These are phyloP conservation scores for Pterocles orientalis DNA, from an alignment of 2,113 vertebrate genomes.

Conservation along the genomic window DNA sequence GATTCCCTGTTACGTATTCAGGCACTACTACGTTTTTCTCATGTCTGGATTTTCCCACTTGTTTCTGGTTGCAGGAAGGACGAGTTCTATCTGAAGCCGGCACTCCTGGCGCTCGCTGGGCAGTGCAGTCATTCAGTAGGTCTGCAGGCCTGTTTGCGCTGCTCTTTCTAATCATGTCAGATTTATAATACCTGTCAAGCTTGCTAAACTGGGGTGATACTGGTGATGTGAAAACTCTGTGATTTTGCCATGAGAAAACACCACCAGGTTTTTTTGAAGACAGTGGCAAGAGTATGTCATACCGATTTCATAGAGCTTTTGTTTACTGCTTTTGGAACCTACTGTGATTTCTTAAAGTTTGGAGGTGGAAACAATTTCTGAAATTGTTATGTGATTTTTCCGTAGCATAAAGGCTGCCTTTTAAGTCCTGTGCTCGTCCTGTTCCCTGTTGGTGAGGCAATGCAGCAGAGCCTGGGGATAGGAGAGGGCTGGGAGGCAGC, in stretches of 20 bases:
- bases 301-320: neutral
- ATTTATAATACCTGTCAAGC: neutral
- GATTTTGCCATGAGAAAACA: neutral
- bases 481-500: neutral
- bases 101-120: neutral
- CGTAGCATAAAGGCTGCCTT: neutral
- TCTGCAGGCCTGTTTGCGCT: neutral
- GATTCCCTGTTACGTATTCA: neutral
- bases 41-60: neutral
- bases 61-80: neutral
- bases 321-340: neutral
- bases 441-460: neutral
- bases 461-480: neutral
- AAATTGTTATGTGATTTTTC: neutral
- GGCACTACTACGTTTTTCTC: neutral
- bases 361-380: neutral
- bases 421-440: neutral
- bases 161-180: neutral
- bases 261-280: neutral
- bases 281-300: neutral
- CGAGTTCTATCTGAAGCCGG: neutral
- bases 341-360: neutral
- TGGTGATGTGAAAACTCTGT: neutral
- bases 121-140: neutral
- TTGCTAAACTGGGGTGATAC: neutral